A percentile compares a stretch with the other conserved stretches of the same genome.
These are phyloP conservation scores for Stramonita haemastoma DNA, from an alignment of 2,888 invertebrate genomes.

Conservation along the genomic window DNA sequence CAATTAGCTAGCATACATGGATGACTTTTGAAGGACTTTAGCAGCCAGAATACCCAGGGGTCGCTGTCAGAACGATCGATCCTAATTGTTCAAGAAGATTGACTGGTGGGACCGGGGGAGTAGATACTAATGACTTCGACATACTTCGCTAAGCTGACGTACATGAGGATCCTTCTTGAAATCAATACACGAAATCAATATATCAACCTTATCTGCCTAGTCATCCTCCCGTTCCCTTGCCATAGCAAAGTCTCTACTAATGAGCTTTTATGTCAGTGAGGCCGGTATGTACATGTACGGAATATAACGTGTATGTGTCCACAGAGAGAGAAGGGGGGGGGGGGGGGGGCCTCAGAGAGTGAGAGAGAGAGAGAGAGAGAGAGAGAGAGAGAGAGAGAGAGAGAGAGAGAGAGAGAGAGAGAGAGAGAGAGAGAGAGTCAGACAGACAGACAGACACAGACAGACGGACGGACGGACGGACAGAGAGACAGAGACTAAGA, in stretches of 20 bases:
- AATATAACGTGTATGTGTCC: background rate
- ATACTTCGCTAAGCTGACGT: background rate
- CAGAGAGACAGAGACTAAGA: background rate
- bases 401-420: background rate
- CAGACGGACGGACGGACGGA: background rate
- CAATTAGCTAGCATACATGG: too few species aligned
- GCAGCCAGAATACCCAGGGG: too few species aligned
- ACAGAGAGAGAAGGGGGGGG: background rate
- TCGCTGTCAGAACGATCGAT: background rate
- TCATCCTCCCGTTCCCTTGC: background rate
- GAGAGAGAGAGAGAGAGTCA: constrained; percentile 20
- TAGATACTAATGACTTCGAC: background rate
- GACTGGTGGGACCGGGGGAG: background rate
- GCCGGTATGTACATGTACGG: background rate
- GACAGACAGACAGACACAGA: background rate
- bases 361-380: background rate
- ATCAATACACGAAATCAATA: background rate
- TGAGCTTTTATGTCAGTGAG: background rate
- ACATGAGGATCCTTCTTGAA: background rate
- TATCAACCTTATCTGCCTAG: background rate
- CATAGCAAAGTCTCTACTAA: background rate
- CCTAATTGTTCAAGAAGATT: background rate
- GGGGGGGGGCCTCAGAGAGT: background rate
- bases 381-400: background rate
- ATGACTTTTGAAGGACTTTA: too few species aligned